Percentiles rank a stretch among this genome's conserved stretches.
phyloP scores from a whole-genome alignment of 2,113 vertebrate genomes.

The Mobula birostris region DNA sequence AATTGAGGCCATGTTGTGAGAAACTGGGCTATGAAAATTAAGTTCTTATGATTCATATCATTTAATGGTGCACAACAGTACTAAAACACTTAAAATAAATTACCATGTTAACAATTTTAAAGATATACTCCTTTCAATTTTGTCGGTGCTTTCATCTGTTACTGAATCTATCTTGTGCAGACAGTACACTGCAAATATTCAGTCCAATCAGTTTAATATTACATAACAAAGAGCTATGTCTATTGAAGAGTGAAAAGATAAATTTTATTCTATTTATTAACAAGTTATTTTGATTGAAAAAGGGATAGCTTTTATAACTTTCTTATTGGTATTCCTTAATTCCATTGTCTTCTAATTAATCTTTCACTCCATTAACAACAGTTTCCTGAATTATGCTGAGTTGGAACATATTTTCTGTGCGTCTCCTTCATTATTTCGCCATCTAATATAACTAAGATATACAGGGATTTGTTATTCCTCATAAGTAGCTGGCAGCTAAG shows the following conservation, averaged over 20 bases:
- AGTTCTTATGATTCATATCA: neutral
- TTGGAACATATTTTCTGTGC: neutral
- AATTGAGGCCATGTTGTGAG: neutral
- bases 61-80: no score
- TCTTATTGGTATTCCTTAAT: neutral
- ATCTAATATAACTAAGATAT: neutral
- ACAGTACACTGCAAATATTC: neutral
- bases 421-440: neutral
- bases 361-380: neutral
- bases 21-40: neutral
- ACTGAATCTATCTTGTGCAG: neutral
- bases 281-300: neutral
- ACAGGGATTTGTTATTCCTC: constrained; percentile 33
- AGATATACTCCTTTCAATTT: neutral
- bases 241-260: neutral
- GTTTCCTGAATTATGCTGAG: neutral
- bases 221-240: neutral
- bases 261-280: neutral
- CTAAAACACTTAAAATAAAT: neutral
- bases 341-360: neutral
- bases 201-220: neutral
- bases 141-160: neutral
- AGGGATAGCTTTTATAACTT: neutral
- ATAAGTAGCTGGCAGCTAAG: constrained; percentile 28
- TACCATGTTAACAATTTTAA: neutral